Percentiles rank a stretch among this genome's conserved stretches.
phyloP scores from a whole-genome alignment of 1,140 invertebrate species.

The Streblospio benedicti region DNA sequence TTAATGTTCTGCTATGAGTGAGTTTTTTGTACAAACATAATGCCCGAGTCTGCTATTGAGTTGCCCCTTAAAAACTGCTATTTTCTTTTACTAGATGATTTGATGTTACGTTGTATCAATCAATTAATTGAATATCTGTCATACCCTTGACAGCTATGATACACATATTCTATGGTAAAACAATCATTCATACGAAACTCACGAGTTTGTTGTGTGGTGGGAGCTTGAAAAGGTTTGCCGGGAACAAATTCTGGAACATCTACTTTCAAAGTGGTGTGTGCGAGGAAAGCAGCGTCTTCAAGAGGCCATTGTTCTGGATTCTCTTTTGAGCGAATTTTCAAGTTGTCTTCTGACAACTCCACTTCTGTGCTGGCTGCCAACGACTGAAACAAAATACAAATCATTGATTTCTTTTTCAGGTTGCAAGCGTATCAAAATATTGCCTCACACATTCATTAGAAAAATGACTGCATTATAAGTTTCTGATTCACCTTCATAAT shows the following conservation, averaged over 20 bases:
- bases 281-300: constrained; percentile 44
- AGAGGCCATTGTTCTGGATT: constrained; percentile 82
- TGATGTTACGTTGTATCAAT: too few species aligned
- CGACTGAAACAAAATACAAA: constrained; percentile 51
- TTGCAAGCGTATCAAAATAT: not conserved
- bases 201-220: not conserved
- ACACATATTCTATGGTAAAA: too few species aligned
- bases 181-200: too few species aligned
- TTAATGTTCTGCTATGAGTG: too few species aligned
- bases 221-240: constrained; percentile 28
- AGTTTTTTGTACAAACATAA: too few species aligned
- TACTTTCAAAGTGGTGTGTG: constrained; percentile 57
- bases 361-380: constrained; percentile 72
- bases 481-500: constrained; percentile 50
- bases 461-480: not conserved
- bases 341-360: constrained; percentile 63
- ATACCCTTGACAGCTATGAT: too few species aligned
- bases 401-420: constrained; percentile 8
- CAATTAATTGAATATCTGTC: too few species aligned
- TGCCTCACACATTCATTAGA: not conserved
- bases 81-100: too few species aligned
- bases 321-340: constrained; percentile 69
- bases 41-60: too few species aligned
- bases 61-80: too few species aligned
- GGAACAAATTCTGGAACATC: constrained; percentile 79